Base-by-base conservation (phyloP, 2,888 invertebrate species). In the Diaprepes abbreviatus region DNA sequence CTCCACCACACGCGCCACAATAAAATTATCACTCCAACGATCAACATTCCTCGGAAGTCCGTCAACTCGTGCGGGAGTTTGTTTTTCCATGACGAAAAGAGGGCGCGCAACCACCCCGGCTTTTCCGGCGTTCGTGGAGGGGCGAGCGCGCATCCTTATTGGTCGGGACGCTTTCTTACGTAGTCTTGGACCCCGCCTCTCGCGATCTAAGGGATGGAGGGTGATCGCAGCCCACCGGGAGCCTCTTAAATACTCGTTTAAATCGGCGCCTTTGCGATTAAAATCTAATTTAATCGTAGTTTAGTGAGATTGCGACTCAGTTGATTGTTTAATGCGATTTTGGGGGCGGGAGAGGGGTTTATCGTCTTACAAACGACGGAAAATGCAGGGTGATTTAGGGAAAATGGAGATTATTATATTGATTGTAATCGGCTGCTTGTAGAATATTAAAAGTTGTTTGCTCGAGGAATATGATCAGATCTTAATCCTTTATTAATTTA, bases 201-300 rank as follows among this genome's bases (percentile, higher is more conserved):
- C 60, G 40, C 52, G 14, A n/a, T 24, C 19, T 33, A n/a, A 16
- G 62, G 66, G 35, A 24, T 45, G 38, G 36, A 38, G 54, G 59
- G 70, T 24, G 48, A 62, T 16, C 40, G 24, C 52, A 31, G 38
- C 70, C 66, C 62, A 66, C 55, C 14, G 17, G 17, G 58, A 63
- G 63, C 71, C 52, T 66, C 76, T 77, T 76, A 78, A 78, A 77
- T 74, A 73, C 75, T 74, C 77, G 77, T 78, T 77, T 75, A 73
- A 76, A 78, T 76, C 75, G 74, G 76, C 75, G 75, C 78, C 76
- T 80, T 79, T 77, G 73, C 78, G 81, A 80, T 81, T 79, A 80
- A 75, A 79, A 80, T 79, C 78, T 78, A 77, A 77, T 80, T 80
- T 79, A 78, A 79, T 78, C 50, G 71, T 60, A 67, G 69, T 72